These are phyloP conservation scores for Esox niger DNA, from an alignment of 2,113 vertebrate species.

Conservation along the genomic window DNA sequence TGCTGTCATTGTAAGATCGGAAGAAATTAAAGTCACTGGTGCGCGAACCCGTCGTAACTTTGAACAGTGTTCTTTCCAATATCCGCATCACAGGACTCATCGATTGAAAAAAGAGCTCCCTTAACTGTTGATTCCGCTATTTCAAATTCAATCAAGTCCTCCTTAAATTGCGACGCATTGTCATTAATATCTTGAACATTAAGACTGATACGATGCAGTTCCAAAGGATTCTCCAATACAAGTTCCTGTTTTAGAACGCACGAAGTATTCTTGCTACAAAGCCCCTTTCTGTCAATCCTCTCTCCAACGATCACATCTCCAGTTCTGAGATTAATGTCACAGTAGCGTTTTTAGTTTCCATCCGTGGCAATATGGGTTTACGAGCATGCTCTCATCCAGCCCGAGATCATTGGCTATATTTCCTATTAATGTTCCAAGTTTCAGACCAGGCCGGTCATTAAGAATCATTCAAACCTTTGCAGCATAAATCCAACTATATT, in stretches of 20 bases:
- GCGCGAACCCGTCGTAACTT: neutral
- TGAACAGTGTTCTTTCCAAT: constrained; percentile 34
- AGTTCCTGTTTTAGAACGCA: constrained; percentile 38
- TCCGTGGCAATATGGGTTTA: constrained; percentile 47
- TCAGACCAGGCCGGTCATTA: neutral
- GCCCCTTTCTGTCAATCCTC: constrained; percentile 62
- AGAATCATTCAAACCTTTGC: constrained; percentile 20
- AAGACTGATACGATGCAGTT: constrained; percentile 14
- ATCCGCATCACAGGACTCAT: constrained; percentile 55
- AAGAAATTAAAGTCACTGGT: constrained; percentile 7
- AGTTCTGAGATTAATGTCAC: constrained; percentile 46
- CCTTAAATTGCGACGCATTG: constrained; percentile 57
- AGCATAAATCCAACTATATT: neutral
- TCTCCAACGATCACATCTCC: constrained; percentile 56
- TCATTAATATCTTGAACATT: constrained; percentile 62
- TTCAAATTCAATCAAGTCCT: constrained; percentile 49
- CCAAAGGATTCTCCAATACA: constrained; percentile 44
- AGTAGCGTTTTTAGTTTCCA: constrained; percentile 53
- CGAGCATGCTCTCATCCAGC: constrained; percentile 36
- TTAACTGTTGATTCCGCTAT: constrained; percentile 60
- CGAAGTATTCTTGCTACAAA: constrained; percentile 40
- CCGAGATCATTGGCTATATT: constrained; percentile 66
- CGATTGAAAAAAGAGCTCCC: constrained; percentile 62
- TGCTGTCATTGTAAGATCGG: constrained; percentile 17
- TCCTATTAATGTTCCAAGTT: constrained; percentile 55